phyloP scores from a whole-genome alignment of 2,797 vertebrate species.

The Pelobates cultripes region DNA sequence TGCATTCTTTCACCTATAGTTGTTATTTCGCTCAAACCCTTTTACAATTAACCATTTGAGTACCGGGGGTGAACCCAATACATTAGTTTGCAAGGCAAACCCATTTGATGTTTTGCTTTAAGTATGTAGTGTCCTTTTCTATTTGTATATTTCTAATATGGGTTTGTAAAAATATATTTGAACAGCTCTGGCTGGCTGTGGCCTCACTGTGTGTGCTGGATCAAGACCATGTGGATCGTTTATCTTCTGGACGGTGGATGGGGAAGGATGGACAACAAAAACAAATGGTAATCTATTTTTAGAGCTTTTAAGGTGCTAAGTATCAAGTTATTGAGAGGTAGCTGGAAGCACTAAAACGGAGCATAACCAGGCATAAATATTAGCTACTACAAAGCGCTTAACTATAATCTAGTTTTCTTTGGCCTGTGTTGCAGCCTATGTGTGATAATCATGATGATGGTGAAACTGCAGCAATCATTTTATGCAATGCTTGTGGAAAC shows the following conservation, averaged over 20 bases:
- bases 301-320: too few species aligned
- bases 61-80: too few species aligned
- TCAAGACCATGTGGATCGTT: slow-evolving; percentile 96
- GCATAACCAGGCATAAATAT: too few species aligned
- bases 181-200: slow-evolving; percentile 94
- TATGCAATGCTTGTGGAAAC: slow-evolving; percentile 96
- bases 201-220: slow-evolving; percentile 97
- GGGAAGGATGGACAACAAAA: slow-evolving; percentile 98
- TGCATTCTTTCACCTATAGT: too few species aligned
- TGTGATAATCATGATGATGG: slow-evolving; percentile 99
- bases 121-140: too few species aligned
- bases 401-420: not conserved
- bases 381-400: not conserved
- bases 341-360: not conserved
- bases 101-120: too few species aligned
- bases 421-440: slow-evolving; percentile 83
- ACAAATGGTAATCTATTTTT: slow-evolving; percentile 85
- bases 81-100: too few species aligned
- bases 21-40: too few species aligned
- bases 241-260: slow-evolving; percentile 99
- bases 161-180: slow-evolving; percentile 21
- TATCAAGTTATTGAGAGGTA: not conserved
- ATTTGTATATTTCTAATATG: too few species aligned
- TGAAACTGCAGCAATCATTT: slow-evolving; percentile 96
- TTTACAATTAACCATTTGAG: too few species aligned